phyloP scores from a whole-genome alignment of 2,888 invertebrate species.

The Cacoxenus indagator region DNA sequence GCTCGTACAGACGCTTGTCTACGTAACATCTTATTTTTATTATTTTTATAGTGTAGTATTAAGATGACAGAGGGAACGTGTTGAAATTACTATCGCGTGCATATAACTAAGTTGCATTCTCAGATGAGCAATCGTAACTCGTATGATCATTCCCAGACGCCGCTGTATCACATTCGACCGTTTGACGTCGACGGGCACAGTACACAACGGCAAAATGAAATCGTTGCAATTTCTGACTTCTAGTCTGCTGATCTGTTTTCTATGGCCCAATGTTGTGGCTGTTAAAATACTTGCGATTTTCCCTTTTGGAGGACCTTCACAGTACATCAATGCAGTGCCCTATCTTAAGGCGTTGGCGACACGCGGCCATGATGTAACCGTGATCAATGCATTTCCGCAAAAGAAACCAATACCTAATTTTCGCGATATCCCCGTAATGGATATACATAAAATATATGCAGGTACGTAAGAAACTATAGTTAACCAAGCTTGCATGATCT shows the following conservation, averaged over 20 bases:
- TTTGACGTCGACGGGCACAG: no score
- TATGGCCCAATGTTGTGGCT: background rate
- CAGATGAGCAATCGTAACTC: no score
- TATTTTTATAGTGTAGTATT: no score
- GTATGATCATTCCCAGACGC: no score
- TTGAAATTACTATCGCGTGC: no score
- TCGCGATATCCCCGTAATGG: conserved; percentile 40
- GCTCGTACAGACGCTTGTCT: no score
- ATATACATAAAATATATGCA: conserved; percentile 27
- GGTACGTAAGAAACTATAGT: conserved; percentile 21
- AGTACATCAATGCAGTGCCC: conserved; percentile 52
- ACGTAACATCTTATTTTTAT: no score
- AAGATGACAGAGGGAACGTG: no score
- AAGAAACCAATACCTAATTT: conserved; percentile 40
- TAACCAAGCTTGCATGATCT: background rate
- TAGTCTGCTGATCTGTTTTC: background rate
- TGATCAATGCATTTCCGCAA: conserved; percentile 50
- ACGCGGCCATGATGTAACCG: conserved; percentile 67
- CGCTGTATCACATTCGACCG: no score
- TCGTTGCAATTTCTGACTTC: background rate
- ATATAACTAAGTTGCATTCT: no score
- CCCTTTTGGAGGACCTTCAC: conserved; percentile 42
- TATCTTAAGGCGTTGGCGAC: conserved; percentile 59
- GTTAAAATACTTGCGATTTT: conserved; percentile 41
- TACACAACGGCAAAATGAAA: background rate